A percentile compares a stretch with the other conserved stretches of the same genome.
phyloP scores from a whole-genome alignment of 2,113 vertebrate genomes.

The Callipepla squamata region DNA sequence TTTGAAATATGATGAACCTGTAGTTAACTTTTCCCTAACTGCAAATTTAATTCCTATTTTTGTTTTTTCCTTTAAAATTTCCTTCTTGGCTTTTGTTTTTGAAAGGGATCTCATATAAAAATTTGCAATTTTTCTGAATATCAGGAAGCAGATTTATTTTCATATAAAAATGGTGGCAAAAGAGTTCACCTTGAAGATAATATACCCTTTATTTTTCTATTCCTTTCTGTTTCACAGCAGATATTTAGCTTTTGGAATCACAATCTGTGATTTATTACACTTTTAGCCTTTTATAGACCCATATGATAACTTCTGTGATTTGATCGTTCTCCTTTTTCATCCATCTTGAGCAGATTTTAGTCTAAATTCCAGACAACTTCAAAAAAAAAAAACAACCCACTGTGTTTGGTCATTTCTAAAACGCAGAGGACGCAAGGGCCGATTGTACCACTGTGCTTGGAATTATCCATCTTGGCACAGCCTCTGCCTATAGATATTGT shows the following conservation, averaged over 20 bases:
- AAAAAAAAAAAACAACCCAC: not conserved
- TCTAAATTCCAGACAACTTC: not conserved
- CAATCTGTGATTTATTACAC: not conserved
- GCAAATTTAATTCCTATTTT: not conserved
- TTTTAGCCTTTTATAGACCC: not conserved
- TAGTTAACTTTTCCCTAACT: not conserved
- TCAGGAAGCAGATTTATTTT: not conserved
- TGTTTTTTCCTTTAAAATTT: not conserved
- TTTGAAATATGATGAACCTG: not conserved
- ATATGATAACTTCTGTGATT: not conserved
- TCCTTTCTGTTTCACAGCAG: not conserved
- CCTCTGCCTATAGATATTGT: not conserved
- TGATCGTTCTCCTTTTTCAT: not conserved
- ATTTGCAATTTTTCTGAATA: not conserved
- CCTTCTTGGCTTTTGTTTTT: not conserved
- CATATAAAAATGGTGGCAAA: not conserved
- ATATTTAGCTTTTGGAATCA: not conserved
- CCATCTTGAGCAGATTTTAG: not conserved
- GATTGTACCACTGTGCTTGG: fast-evolving
- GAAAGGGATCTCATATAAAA: fast-evolving
- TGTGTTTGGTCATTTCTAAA: not conserved
- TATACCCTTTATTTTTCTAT: not conserved
- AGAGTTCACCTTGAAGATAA: not conserved
- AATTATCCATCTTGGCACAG: not conserved
- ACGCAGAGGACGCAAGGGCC: not conserved